phyloP scores from a whole-genome alignment of 2,113 vertebrate species.

The Stercorarius parasiticus region DNA sequence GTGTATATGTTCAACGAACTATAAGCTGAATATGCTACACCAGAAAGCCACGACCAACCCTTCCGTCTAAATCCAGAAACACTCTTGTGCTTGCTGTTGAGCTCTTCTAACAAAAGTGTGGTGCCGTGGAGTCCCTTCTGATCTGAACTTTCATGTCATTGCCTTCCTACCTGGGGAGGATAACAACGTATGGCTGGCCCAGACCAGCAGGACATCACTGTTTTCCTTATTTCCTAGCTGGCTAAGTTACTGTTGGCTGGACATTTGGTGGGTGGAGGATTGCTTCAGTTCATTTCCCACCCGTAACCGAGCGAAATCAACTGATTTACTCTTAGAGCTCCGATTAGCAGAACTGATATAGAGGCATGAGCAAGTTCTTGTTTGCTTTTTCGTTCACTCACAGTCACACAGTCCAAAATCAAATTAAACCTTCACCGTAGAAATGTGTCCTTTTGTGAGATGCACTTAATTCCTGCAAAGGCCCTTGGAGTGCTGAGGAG shows the following conservation, averaged over 20 bases:
- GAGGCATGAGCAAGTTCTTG: background rate
- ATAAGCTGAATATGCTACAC: background rate
- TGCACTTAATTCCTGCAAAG: constrained; percentile 1
- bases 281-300: constrained; percentile 3
- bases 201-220: background rate
- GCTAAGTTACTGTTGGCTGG: background rate
- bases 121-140: background rate
- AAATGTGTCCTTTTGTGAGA: constrained; percentile 41
- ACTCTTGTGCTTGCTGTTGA: background rate
- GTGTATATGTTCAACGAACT: background rate
- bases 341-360: background rate
- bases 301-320: background rate
- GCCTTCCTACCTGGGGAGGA: background rate
- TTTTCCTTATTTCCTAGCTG: background rate
- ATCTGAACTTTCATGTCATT: background rate
- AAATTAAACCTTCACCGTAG: constrained; percentile 22
- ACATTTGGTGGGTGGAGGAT: background rate
- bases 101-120: background rate
- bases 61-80: background rate
- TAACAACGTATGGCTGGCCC: background rate
- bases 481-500: constrained; percentile 34
- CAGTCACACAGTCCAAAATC: background rate
- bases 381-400: constrained; percentile 16
- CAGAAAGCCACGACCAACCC: background rate
- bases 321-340: background rate